Base-by-base conservation (phyloP, 92 coral and sea anemone species). In the Epizoanthus ramosus region DNA sequence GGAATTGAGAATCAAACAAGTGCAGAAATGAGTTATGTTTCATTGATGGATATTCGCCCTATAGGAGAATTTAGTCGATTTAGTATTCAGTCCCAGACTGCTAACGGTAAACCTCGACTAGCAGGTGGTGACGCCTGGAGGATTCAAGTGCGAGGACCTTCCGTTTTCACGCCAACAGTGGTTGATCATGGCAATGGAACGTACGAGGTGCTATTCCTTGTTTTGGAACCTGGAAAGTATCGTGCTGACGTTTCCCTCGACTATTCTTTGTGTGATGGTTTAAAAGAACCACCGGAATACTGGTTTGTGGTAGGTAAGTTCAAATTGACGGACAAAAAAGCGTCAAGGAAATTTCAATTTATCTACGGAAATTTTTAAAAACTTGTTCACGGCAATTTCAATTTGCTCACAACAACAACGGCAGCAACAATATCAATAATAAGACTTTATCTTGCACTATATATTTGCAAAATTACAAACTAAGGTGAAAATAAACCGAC, bases 81-180 rank as follows among this genome's bases (percentile, higher is more conserved):
- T 63, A 89, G 87, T 31, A 92, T 95, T 43, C 98, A 91, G 64
- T 88, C 95, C 45, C 94, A 87, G 81, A 91, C 97, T 16, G 77
- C 85, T 15, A 68, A 59, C 37, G 97, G 98, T n/a, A 53, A 53
- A 35, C 85, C 73, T 3, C 90, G 92, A 81, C 75, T 66, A 3
- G 45, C 81, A 8, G 98, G 98, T 68, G 98, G 98, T 13, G 98
- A 95, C 84, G 86, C 88, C 57, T 95, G 97, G 98, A 67, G 89
- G 77, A 70, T 95, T 71, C 71, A 47, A 66, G 74, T 95, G 58
- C 87, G 63, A 54, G 98, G 98, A 19, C 91, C 97, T 56, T 83
- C 98, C 13, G 68, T 82, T 63, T 80, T 93, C 22, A 69, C 92
- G 23, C 97, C 98, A 57, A 93, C 94, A 24, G 88, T 95, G 65